Base-by-base conservation (phyloP, 1,140 invertebrate species). In the Oppia nitens region DNA sequence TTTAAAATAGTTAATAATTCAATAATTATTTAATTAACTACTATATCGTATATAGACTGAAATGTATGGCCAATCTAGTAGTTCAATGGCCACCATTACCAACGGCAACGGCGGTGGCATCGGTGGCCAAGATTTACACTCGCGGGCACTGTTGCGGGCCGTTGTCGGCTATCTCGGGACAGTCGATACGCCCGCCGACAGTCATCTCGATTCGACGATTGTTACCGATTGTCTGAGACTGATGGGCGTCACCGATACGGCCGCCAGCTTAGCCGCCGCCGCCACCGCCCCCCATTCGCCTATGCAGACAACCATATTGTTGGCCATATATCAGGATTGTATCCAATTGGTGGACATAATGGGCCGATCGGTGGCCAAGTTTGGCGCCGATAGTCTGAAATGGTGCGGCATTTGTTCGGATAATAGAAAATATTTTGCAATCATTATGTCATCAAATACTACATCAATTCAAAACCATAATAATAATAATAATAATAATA, bases 81-180 rank as follows among this genome's bases (percentile, higher is more conserved):
- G n/a, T n/a, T 28, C 23, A 53, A 9, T 20, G 17, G 25, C 23
- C 20, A 12, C 11, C 20, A 12, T 20, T 11, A 20, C 51, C 20
- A 53, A 23, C 51, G 24, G 51, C n/a, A 20, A 50, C 11, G 24
- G 20, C 24, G 49, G 9, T 6, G n/a, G 49, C n/a, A 9, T 12
- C 21, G 49, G 49, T 24, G 49, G 11, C 49, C 6, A 23, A 21
- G 53, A 55, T 47, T 32, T n/a, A 1, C 53, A 55, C 25, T 55
- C 53, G 9, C 27, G 56, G 53, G 58, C 59, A 17, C 40, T 88
- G 57, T 85, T 85, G 65, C 79, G 84, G 61, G 85, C 85, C 0
- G 80, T 95, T 17, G 87, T 95, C 2, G 90, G 91, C 0, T 96
- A 95, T 71, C 76, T 95, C 51, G 91, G 92, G 3, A 93, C 90